Evolutionary conservation across 2,888 invertebrate species (phyloP), one percentile per base, ranked within the genome.

Genomic region (Malachius bipustulatus): DNA sequence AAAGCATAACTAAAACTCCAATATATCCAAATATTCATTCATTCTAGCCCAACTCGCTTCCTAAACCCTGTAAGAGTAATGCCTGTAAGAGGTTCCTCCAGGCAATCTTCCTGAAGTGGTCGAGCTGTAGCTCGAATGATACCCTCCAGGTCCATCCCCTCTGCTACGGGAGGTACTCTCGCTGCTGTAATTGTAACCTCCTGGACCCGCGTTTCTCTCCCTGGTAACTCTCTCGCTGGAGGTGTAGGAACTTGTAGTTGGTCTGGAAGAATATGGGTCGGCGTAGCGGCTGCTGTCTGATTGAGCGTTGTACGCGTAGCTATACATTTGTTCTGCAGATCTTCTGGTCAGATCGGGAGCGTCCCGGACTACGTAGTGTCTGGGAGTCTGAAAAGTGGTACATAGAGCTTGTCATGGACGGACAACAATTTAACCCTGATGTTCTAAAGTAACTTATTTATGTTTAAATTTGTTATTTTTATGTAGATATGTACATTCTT

Each of bases 41-140:
- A n/a, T n/a, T n/a, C n/a, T n/a, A n/a, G n/a, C n/a, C n/a, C n/a
- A n/a, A n/a, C n/a, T n/a, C n/a, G n/a, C n/a, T n/a, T n/a, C n/a
- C n/a, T 81, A 88, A 60, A 87, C 83, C 65, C 83, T 80, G 69
- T 87, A 85, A 53, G 84, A 83, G 70, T 75, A 87, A 64, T 85
- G 83, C 56, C 87, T 82, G 66, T 85, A 87, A 55, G 65, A 67
- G 57, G 80, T 82, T 62, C 87, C 85, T 56, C 80, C 76, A 47
- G 87, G 88, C 60, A 87, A 72, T 60, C 79, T 77, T 60, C 87
- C 87, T 62, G 79, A 76, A 48, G 76, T 64, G 52, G 76, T 73
- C 44, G 83, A 80, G 50, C 81, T 79, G 69, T 85, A 87, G 58
- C 82, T 82, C 41, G 73, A 70, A 50, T 61, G 66, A 67, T 87